Conservation (phyloP, 2,113 vertebrate species). For the Anoplopoma fimbria region DNA sequence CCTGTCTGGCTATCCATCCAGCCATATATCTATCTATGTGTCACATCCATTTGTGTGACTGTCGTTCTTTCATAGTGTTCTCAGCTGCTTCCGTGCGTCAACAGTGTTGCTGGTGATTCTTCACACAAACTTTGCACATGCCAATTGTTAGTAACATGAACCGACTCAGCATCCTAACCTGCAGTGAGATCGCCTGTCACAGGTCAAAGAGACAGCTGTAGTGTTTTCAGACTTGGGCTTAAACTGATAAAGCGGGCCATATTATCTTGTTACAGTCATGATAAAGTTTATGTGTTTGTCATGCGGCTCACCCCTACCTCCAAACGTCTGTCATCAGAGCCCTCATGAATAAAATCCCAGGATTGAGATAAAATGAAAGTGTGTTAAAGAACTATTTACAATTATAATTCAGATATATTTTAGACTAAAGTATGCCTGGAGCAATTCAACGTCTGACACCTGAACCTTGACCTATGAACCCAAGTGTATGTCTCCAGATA, state of each 20-base stretch:
- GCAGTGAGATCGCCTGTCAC: conserved; percentile 56
- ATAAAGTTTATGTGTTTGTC: conserved; percentile 52
- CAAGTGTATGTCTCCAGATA: conserved; percentile 38
- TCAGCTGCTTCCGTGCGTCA: conserved; percentile 79
- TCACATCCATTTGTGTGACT: conserved; percentile 40
- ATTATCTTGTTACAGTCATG: conserved; percentile 61
- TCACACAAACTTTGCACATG: conserved; percentile 57
- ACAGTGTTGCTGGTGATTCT: conserved; percentile 48
- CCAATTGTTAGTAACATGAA: conserved; percentile 80
- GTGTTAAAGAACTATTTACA: background rate
- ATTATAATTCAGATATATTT: background rate
- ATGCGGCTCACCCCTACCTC: conserved; percentile 4
- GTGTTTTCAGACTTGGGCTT: conserved; percentile 47
- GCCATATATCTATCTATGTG: conserved; percentile 29
- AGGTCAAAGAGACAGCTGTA: conserved; percentile 76
- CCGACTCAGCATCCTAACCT: conserved; percentile 76
- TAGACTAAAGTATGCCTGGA: conserved; percentile 32
- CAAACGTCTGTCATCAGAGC: background rate
- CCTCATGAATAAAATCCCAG: background rate
- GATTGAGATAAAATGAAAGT: background rate
- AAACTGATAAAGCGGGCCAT: conserved; percentile 56
- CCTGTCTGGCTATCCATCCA: conserved; percentile 2
- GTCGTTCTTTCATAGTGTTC: conserved; percentile 59
- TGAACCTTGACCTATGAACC: conserved; percentile 67
- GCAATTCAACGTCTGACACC: conserved; percentile 56